Percentiles rank a stretch among this genome's conserved stretches.
These are phyloP conservation scores for Coelinius sp. DNA, from an alignment of 2,888 invertebrate genomes.

Conservation along the genomic window DNA sequence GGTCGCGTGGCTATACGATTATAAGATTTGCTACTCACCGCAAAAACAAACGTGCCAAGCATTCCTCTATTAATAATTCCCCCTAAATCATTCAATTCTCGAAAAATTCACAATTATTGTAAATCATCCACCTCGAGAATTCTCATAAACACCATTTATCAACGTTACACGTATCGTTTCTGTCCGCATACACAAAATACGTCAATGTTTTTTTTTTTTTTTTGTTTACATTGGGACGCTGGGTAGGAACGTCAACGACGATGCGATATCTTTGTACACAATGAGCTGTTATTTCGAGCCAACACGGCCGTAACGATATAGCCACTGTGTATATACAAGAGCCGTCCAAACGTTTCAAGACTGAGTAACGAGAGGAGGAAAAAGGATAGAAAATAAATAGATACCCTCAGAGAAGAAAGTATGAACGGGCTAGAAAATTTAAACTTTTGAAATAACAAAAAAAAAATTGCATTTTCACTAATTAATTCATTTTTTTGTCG, in stretches of 20 bases:
- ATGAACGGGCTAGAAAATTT: no score
- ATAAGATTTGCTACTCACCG: not conserved
- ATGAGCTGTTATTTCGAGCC: conserved; percentile 56
- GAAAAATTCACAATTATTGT: conserved; percentile 4
- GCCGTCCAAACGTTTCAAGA: conserved; percentile 35
- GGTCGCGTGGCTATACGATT: conserved; percentile 37
- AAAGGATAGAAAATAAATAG: not conserved
- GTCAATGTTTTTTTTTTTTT: conserved; percentile 1
- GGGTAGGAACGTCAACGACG: conserved; percentile 22
- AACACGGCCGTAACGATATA: conserved; percentile 54
- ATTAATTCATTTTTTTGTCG: no score
- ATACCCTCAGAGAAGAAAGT: not conserved
- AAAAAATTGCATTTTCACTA: no score
- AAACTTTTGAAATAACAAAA: no score
- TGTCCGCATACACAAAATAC: conserved; percentile 13
- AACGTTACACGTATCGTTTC: conserved; percentile 22
- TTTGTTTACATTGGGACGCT: conserved; percentile 13
- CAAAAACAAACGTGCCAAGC: not conserved
- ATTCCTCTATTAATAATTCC: conserved; percentile 39
- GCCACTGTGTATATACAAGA: conserved; percentile 34
- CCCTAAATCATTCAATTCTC: conserved; percentile 9
- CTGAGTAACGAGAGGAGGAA: conserved; percentile 20
- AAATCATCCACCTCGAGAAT: conserved; percentile 2
- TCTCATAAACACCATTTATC: conserved; percentile 45
- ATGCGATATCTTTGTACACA: conserved; percentile 42